Evolutionary conservation across 2,797 vertebrate genomes (phyloP), one percentile per base, ranked within the genome.

Genomic region (Tapirus indicus): DNA sequence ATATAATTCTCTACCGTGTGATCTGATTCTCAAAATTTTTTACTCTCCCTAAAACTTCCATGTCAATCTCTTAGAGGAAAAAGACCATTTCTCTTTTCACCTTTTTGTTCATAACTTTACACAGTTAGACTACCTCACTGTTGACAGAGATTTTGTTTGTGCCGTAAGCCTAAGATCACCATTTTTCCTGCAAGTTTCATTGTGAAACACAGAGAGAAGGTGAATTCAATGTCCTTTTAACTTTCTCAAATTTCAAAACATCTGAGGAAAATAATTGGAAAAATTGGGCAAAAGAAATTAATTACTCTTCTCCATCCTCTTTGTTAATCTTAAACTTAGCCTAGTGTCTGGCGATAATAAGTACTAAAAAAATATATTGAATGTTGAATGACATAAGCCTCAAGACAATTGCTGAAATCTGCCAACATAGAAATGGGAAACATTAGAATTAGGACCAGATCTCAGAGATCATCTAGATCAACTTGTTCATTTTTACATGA

Each of bases 251-350:
- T 84, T 91, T 96, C 58, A 80, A 77, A 94, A 89, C 68, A 87
- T 60, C 38, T 25, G 32, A 90, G 41, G 35, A 92, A 83, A 95
- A 95, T 66, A 92, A 71, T 49, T 68, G 64, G 38, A 32, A 92
- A 64, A 74, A 69, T 71, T 80, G 60, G 41, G 47, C 62, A 94
- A 91, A 95, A 80, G 44, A 83, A 96, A 62, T 88, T 56, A 90
- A 83, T 86, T 54, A 35, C 18, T 95, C 49, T 68, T 91, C 47
- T 56, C 86, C 47, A 52, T 64, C 23, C 20, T 44, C 60, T 82
- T 88, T 25, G 35, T 60, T 88, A 66, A 41, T 58, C 32, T 38
- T 41, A 54, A 47, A 72, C 47, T n/a, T 85, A 54, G 6, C 9
- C n/a, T 62, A 66, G 29, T 32, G 25, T 78, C 68, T 85, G 79